Percentiles rank a stretch among this genome's conserved stretches.
These are phyloP conservation scores for Noctua janthe DNA, from an alignment of 2,888 invertebrate species.

Conservation along the genomic window DNA sequence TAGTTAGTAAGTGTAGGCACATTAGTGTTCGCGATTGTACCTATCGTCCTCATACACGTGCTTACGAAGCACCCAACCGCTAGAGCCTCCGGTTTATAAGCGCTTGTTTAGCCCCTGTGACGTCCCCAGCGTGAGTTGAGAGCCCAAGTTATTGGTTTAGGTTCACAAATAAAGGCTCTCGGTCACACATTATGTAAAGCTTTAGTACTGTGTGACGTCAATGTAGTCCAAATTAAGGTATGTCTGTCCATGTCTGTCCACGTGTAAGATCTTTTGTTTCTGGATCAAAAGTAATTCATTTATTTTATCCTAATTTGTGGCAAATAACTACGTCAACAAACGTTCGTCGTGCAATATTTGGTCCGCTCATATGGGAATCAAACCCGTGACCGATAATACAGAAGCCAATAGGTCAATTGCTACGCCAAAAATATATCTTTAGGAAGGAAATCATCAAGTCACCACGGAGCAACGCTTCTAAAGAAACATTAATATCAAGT, in stretches of 20 bases:
- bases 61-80: not conserved
- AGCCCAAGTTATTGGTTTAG: slow-evolving; percentile 39
- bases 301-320: not conserved
- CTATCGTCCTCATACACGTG: not conserved
- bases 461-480: not conserved
- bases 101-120: slow-evolving; percentile 11
- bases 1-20: not conserved
- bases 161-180: slow-evolving; percentile 9
- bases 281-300: not conserved
- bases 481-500: not conserved
- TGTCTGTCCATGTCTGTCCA: not conserved
- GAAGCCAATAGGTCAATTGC: not conserved
- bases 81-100: not conserved
- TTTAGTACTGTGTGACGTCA: slow-evolving; percentile 14
- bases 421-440: not conserved
- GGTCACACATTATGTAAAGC: slow-evolving; percentile 20
- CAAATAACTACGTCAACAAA: not conserved
- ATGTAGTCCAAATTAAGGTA: not conserved
- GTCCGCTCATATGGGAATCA: not conserved
- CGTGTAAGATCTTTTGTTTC: not conserved
- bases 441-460: too few species aligned
- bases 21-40: not conserved
- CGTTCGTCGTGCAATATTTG: not conserved
- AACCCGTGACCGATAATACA: not conserved
- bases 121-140: not conserved